Evolutionary conservation across 2,113 vertebrate genomes (phyloP).

Genomic region (Oenanthe oenanthe): DNA sequence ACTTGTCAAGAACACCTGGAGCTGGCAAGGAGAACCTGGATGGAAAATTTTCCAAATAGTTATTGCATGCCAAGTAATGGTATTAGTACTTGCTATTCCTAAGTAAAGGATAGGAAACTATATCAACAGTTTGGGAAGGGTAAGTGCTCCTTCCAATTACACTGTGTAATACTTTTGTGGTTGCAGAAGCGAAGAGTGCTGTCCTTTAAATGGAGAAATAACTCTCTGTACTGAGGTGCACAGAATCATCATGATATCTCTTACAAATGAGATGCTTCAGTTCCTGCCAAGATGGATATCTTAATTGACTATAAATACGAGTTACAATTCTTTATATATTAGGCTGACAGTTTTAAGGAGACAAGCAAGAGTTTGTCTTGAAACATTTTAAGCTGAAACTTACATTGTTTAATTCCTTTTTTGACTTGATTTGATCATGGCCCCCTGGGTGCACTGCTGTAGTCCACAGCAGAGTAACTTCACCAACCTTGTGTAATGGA

Average conservation of each 20-base stretch:
- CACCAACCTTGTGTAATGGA: fast-evolving
- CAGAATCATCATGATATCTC: neutral
- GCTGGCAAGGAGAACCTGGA: neutral
- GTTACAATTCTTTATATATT: neutral
- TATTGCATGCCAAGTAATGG: neutral
- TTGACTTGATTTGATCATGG: neutral
- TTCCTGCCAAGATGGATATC: neutral
- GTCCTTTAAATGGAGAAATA: neutral
- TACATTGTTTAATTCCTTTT: neutral
- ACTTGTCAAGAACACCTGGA: neutral
- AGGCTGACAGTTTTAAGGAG: neutral
- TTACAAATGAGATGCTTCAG: neutral
- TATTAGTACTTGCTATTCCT: neutral
- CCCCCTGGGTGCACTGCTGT: fast-evolving
- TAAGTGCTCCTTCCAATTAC: neutral
- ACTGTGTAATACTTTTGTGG: neutral
- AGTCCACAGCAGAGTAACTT: neutral
- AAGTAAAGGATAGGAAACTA: neutral
- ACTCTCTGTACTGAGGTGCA: neutral
- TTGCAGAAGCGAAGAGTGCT: neutral
- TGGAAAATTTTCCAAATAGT: neutral
- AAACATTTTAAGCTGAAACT: no score
- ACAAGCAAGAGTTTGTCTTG: neutral
- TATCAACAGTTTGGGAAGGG: neutral
- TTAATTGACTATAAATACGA: neutral